Evolutionary conservation across 2,888 invertebrate genomes (phyloP).

Genomic region (Athalia circularis): DNA sequence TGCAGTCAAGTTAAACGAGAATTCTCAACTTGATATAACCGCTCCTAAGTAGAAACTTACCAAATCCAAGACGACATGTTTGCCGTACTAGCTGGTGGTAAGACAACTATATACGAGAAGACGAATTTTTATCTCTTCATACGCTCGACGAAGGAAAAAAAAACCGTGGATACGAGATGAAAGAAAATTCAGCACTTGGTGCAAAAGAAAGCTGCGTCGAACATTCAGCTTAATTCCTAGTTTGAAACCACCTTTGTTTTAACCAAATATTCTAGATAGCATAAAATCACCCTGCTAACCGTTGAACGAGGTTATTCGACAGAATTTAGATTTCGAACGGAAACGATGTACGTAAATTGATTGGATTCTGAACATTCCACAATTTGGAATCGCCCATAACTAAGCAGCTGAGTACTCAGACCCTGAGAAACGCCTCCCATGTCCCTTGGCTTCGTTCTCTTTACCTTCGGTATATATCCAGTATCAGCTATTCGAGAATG

Average conservation of each 20-base stretch:
- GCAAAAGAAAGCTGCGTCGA: no score
- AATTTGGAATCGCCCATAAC: background rate
- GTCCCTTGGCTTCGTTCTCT: conserved; percentile 23
- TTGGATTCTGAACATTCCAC: conserved; percentile 24
- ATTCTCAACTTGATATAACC: background rate
- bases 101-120: no score
- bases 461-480: conserved; percentile 19
- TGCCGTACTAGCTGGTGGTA: no score
- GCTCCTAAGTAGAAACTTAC: background rate
- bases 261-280: no score
- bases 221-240: no score
- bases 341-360: conserved; percentile 21
- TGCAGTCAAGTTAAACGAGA: conserved; percentile 6
- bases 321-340: conserved; percentile 4
- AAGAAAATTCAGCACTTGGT: no score
- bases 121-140: no score
- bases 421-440: conserved; percentile 12
- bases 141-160: no score
- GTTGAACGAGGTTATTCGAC: conserved; percentile 4
- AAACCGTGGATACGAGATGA: no score
- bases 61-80: background rate
- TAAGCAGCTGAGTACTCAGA: background rate
- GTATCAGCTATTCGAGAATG: conserved; percentile 7
- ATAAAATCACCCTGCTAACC: background rate
- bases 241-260: no score